phyloP scores from a whole-genome alignment of 2,888 invertebrate species.

The Ectropis crepuscularia region DNA sequence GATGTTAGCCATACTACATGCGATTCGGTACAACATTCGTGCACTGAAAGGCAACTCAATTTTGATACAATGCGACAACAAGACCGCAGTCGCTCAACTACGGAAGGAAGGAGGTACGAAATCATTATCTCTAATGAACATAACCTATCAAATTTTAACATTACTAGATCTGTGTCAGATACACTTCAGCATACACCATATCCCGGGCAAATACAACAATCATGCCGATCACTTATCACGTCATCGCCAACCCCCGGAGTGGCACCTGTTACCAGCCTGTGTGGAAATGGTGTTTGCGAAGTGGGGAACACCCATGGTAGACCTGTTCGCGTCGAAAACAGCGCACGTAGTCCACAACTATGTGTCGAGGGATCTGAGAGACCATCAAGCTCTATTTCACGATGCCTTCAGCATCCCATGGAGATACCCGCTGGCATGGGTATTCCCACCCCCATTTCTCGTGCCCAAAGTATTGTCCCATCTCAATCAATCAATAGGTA shows the following conservation, averaged over 20 bases:
- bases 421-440: constrained; percentile 3
- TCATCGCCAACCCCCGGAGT: neutral
- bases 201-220: constrained; percentile 14
- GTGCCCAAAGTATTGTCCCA: constrained; percentile 1
- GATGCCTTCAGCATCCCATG: constrained; percentile 4
- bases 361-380: neutral
- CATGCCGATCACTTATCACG: constrained; percentile 14
- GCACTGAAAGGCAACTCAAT: neutral
- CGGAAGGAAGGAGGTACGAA: constrained; percentile 4
- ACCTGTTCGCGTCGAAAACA: neutral
- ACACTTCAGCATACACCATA: constrained; percentile 13
- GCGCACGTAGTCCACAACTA: constrained; percentile 1
- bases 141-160: neutral
- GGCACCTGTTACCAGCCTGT: neutral
- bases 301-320: neutral
- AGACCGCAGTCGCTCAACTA: neutral
- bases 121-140: neutral
- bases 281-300: constrained; percentile 3
- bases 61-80: constrained; percentile 4
- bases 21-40: neutral
- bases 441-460: constrained; percentile 1
- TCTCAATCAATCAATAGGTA: neutral
- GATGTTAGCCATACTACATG: constrained; percentile 4
- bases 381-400: neutral
- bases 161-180: constrained; percentile 1